Percentiles rank a stretch among this genome's conserved stretches.
These are phyloP conservation scores for Callyntrura guangdongensis DNA, from an alignment of 2,888 invertebrate species.

Conservation along the genomic window DNA sequence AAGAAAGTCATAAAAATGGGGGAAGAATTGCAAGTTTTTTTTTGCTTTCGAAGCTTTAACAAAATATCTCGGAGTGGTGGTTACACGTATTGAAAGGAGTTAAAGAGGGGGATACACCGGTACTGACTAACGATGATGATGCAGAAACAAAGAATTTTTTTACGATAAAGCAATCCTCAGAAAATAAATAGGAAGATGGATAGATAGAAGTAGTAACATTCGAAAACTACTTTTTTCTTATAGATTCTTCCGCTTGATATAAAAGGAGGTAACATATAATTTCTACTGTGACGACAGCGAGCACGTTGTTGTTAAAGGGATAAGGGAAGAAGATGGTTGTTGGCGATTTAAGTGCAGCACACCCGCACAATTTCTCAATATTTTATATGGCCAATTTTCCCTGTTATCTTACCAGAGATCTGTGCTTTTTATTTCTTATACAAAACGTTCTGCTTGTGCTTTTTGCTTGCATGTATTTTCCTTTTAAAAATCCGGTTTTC, in stretches of 20 bases:
- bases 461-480: background rate
- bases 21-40: constrained; percentile 45
- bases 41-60: constrained; percentile 22
- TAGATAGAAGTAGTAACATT: constrained; percentile 13
- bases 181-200: constrained; percentile 34
- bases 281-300: constrained; percentile 15
- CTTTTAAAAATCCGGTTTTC: constrained; percentile 60
- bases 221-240: constrained; percentile 49
- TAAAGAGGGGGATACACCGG: background rate
- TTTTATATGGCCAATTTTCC: constrained; percentile 49
- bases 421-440: background rate
- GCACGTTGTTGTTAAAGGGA: constrained; percentile 44
- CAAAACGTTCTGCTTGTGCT: background rate
- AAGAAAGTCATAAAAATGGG: constrained; percentile 32
- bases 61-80: constrained; percentile 1
- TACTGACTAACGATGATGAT: background rate
- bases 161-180: constrained; percentile 38
- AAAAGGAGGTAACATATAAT: constrained; percentile 5
- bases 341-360: constrained; percentile 6
- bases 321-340: constrained; percentile 9
- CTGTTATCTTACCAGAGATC: constrained; percentile 50
- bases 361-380: constrained; percentile 52
- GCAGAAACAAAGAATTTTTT: constrained; percentile 33
- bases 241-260: constrained; percentile 11
- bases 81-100: background rate